Conservation (phyloP, 2,888 invertebrate species). For the Acronicta alni region DNA sequence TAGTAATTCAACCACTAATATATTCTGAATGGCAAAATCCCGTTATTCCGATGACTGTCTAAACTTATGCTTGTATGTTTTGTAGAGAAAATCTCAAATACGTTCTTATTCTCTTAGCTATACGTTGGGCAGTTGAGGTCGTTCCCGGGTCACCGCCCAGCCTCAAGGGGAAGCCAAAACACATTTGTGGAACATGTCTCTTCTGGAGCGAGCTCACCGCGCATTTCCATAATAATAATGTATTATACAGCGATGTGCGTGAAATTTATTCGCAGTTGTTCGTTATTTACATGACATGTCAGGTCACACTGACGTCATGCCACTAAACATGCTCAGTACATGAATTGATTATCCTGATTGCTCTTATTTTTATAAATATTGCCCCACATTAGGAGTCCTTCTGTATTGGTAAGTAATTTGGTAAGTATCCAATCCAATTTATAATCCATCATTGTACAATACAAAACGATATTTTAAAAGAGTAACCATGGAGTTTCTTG, state of each 20-base stretch:
- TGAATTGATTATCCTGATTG: slow-evolving; percentile 19
- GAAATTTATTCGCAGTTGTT: slow-evolving; percentile 69
- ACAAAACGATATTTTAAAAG: too few species aligned
- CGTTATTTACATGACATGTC: slow-evolving; percentile 59
- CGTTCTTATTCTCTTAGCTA: slow-evolving; percentile 23
- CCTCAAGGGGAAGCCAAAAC: slow-evolving; percentile 63
- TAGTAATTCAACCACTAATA: slow-evolving; percentile 2
- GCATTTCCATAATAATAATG: slow-evolving; percentile 67
- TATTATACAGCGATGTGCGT: slow-evolving; percentile 61
- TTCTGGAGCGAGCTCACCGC: slow-evolving; percentile 55
- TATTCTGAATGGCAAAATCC: slow-evolving; percentile 9
- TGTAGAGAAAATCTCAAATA: slow-evolving; percentile 7
- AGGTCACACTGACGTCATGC: slow-evolving; percentile 52
- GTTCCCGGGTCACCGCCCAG: slow-evolving; percentile 54
- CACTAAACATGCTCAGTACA: slow-evolving; percentile 25
- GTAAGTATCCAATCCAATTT: too few species aligned
- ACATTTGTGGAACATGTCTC: slow-evolving; percentile 56
- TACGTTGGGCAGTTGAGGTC: slow-evolving; percentile 50
- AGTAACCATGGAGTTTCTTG: too few species aligned
- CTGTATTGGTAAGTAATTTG: too few species aligned
- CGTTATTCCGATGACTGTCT: slow-evolving; percentile 5
- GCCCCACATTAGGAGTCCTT: too few species aligned
- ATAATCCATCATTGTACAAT: too few species aligned
- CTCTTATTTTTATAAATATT: not conserved
- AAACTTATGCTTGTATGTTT: slow-evolving; percentile 4